phyloP scores from a whole-genome alignment of 2,113 vertebrate genomes.

The Macaca mulatta region DNA sequence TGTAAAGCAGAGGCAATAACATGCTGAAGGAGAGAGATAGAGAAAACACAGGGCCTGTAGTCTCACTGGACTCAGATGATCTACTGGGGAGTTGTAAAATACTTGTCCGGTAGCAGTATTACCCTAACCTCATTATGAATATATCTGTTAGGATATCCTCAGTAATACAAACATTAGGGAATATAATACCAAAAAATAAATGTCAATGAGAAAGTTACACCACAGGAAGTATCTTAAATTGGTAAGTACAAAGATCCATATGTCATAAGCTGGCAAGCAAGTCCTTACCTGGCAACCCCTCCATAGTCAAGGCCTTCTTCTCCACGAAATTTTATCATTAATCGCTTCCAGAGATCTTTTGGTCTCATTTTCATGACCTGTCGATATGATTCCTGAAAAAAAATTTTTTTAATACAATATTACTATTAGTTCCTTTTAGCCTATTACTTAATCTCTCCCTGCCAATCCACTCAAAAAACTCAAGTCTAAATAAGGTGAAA shows the following conservation, averaged over 20 bases:
- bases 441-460: conserved; percentile 27
- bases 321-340: conserved; percentile 99
- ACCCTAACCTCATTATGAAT: not conserved
- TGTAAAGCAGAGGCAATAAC: not conserved
- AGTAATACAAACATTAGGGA: not conserved
- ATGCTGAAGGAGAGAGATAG: not conserved
- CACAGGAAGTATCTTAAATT: not conserved
- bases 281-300: conserved; percentile 95
- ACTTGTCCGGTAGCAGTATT: not conserved
- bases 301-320: conserved; percentile 99
- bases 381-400: conserved; percentile 95
- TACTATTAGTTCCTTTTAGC: conserved; percentile 40
- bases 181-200: conserved; percentile 18
- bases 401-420: conserved; percentile 22
- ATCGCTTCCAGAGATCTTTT: conserved; percentile 98
- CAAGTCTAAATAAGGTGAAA: conserved; percentile 1
- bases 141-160: not conserved
- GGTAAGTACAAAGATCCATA: not conserved
- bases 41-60: not conserved
- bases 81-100: not conserved
- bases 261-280: not conserved
- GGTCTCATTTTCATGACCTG: conserved; percentile 99
- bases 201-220: not conserved
- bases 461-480: not conserved
- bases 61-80: not conserved